phyloP scores from a whole-genome alignment of 2,797 vertebrate species.

The Phaenicophaeus curvirostris region DNA sequence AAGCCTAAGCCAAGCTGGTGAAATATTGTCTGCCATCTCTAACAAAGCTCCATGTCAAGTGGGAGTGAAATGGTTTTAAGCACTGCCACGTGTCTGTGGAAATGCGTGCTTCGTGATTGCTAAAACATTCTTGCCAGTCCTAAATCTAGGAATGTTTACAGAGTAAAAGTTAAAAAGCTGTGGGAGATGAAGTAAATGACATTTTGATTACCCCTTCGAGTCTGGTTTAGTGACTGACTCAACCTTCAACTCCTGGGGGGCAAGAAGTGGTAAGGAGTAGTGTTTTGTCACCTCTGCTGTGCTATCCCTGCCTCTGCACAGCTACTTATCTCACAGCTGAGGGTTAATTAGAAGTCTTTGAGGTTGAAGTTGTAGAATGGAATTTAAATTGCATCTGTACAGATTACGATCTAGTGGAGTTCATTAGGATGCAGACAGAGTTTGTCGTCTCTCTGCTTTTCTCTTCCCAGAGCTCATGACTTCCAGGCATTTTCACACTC shows the following conservation, averaged over 20 bases:
- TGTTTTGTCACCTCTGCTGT: neutral
- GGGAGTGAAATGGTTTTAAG: neutral
- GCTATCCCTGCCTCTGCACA: neutral
- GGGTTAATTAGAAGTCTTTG: conserved; percentile 43
- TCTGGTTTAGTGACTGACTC: neutral
- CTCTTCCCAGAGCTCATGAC: neutral
- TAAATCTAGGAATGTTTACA: conserved; percentile 37
- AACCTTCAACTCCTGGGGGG: neutral
- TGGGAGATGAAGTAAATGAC: neutral
- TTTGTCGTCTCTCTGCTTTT: neutral
- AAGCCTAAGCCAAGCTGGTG: neutral
- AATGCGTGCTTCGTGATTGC: conserved; percentile 21
- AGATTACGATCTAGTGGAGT: conserved; percentile 27
- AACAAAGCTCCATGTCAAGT: neutral
- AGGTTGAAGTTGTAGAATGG: conserved; percentile 27
- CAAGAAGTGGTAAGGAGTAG: neutral
- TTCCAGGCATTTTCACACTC: neutral
- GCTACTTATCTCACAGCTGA: conserved; percentile 13
- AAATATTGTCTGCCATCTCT: conserved; percentile 24
- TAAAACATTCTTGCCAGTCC: neutral
- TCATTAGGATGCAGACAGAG: conserved; percentile 15
- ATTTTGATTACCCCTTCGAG: neutral
- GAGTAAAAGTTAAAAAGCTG: conserved; percentile 25
- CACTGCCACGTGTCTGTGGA: neutral
- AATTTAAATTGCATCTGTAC: conserved; percentile 48